Percentiles rank a stretch among this genome's conserved stretches.
phyloP scores from a whole-genome alignment of 2,888 invertebrate genomes.

The Alloplasta piceator region DNA sequence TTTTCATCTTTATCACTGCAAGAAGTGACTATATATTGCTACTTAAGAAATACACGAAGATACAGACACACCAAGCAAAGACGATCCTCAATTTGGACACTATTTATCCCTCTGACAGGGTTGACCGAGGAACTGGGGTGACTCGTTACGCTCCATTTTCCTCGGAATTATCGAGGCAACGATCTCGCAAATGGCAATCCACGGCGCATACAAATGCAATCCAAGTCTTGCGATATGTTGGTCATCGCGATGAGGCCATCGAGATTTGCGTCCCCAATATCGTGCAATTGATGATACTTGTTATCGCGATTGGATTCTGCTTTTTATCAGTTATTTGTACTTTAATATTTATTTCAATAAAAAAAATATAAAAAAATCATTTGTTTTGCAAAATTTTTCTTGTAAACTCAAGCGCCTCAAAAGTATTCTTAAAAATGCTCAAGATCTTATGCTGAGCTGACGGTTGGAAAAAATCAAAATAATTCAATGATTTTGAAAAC shows the following conservation, averaged over 20 bases:
- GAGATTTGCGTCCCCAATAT: slow-evolving; percentile 14
- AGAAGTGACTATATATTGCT: not conserved
- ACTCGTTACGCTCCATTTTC: slow-evolving; percentile 63
- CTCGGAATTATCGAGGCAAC: slow-evolving; percentile 54
- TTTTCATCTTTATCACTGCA: not conserved
- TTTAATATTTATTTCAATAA: no score
- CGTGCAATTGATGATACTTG: not conserved
- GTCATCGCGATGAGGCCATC: slow-evolving; percentile 1
- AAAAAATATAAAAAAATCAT: no score
- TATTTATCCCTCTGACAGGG: slow-evolving; percentile 55
- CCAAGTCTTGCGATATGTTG: slow-evolving; percentile 20
- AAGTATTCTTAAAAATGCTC: no score
- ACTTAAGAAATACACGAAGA: not conserved
- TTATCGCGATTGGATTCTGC: no score
- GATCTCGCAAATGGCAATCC: slow-evolving; percentile 31
- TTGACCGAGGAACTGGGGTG: slow-evolving; percentile 63
- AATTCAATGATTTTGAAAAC: no score
- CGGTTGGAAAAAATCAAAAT: no score
- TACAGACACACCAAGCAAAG: not conserved
- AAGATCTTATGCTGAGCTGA: no score
- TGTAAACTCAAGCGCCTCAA: no score
- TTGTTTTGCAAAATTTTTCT: no score
- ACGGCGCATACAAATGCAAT: slow-evolving; percentile 12
- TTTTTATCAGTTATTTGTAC: no score
- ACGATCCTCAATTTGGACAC: slow-evolving; percentile 12